Base-by-base conservation (phyloP, 1,140 invertebrate genomes). In the Coelopa frigida region DNA sequence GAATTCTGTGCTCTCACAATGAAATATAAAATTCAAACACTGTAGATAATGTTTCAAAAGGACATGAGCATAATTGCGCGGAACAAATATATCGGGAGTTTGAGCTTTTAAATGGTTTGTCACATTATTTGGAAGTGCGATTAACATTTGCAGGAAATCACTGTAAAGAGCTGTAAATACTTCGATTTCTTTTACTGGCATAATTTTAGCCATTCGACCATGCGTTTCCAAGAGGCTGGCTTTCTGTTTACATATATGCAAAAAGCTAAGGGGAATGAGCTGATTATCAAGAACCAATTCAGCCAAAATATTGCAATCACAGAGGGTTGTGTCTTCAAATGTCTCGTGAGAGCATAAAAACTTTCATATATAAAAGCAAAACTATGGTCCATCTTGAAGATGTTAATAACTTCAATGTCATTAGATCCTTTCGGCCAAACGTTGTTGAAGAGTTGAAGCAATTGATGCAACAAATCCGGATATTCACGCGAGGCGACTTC, bases 51-150 rank as follows among this genome's bases (percentile, higher is more conserved):
- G 81, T 52, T 75, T 75, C 14, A 75, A 62, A 0, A 87, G 54
- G n/a, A 78, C 54, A 46, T 75, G 75, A 2, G 75, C 68, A 60
- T 77, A 86, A 15, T 72, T 70, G n/a, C 75, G 68, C 0, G 72
- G 62, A 0, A 70, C 61, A 58, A 83, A 86, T n/a, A 73, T 70
- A 27, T 75, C 67, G 0, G 78, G 75, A 2, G 77, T 64, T 32
- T 78, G 68, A 1, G 59, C 66, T 33, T 78, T 58, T 7, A 81
- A 48, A 50, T 72, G 75, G 60, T 88, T 89, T 4, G 82, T 80
- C 1, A 87, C 67, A 49, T 78, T 66, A 52, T 72, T 78, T 0
- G 85, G 85, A 37, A 87, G 51, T 2, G 81, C 80, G 0, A 79
- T 62, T 29, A 87, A 45, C 21, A 78, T 56, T 56, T 85, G 81